Evolutionary conservation across 2,797 vertebrate genomes (phyloP), one percentile per base, ranked within the genome.

Genomic region (Remorina albescens): DNA sequence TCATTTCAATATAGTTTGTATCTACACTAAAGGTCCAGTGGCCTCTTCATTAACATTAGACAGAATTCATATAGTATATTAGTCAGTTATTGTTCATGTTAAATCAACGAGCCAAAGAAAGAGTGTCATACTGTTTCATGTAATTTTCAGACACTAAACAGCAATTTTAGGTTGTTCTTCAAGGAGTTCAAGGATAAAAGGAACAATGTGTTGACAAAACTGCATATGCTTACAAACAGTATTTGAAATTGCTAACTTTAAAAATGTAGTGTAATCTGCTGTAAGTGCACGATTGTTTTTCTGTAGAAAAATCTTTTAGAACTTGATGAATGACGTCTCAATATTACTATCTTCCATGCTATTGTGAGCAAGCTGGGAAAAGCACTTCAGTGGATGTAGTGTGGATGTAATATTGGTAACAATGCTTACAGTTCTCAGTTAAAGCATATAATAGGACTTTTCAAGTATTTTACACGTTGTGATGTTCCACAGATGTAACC

Each of bases 381-480:
- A 23, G 37, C 18, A 42, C 26, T 41, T 30, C 6, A 51, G 28
- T 34, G 23, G 55, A 53, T 34, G 18, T 61, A 26, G 10, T 53
- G 41, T 34, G 25, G 30, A 32, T 42, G 63, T 26, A 47, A 16
- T 65, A 72, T 30, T 23, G 16, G 32, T 73, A n/a, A 58, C 28
- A 58, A 42, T 21, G 36, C 50, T 44, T 23, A 3, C 19, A 47
- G 36, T 34, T 39, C 41, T 23, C 10, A 21, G 10, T 42, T 25
- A 23, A 51, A 32, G 15, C 21, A 6, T 44, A 12, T n/a, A 26
- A 50, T 49, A 50, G 3, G 8, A 32, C 2, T 44, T 30, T 16
- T 42, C 4, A n/a, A n/a, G n/a, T n/a, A n/a, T n/a, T n/a, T n/a
- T n/a, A n/a, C n/a, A n/a, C n/a, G n/a, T n/a, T n/a, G n/a, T n/a